Evolutionary conservation across 2,888 invertebrate species (phyloP), one percentile per base, ranked within the genome.

Genomic region (Xanthostigma xanthostigma): DNA sequence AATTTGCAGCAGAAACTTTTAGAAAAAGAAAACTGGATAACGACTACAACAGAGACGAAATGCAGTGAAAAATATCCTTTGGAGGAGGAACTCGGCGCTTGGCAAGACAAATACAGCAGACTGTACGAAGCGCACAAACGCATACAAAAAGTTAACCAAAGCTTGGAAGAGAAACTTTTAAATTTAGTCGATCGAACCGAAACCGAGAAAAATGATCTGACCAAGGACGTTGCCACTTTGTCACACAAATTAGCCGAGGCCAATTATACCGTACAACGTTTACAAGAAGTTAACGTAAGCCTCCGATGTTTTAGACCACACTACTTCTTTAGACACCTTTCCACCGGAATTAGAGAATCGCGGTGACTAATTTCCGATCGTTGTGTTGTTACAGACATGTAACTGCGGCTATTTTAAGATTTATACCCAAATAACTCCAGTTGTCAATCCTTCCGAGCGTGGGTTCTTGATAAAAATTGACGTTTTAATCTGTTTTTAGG

Each of bases 21-120:
- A 12, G 90, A 91, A 63, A 77, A 84, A 57, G 89, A 92, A 61
- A 75, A 76, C 55, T 88, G 91, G 62, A 84, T 93, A 27, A 27
- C 27, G 58, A 77, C 85, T 53, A 84, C 81, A 58, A 82, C 93
- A 74, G 92, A 93, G 67, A 82, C 84, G 2, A 89, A 87, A 63
- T 82, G 81, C 47, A 82, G 86, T 44, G 82, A 84, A 59, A 75
- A 84, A 61, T 80, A 81, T 34, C 81, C 86, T 50, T 72, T 90
- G 49, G 82, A 84, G 59, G 91, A 91, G 55, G 90, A 92, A 65
- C 70, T 92, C 48, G 69, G 79, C 46, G 84, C 87, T 57, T 91
- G 92, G 84, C 82, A 90, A 64, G 94, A 94, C 63, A 91, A 94
- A 72, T 93, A 93, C 72, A 87, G 87, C 62, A 87, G 94, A 60